Evolutionary conservation across 2,888 invertebrate species (phyloP).

Genomic region (Arctia plantaginis): DNA sequence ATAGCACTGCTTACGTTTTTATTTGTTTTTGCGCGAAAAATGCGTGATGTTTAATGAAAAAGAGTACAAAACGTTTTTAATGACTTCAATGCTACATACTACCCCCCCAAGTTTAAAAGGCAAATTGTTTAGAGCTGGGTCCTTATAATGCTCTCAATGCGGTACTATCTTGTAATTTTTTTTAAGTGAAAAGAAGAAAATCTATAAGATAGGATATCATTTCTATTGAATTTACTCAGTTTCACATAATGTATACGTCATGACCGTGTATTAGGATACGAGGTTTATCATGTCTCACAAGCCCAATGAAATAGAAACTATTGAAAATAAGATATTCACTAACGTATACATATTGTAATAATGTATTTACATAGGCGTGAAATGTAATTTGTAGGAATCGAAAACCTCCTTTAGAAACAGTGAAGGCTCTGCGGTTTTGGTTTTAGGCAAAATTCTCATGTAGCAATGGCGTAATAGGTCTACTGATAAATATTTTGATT

Average conservation of each 20-base stretch:
- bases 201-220: too few relatives aligned
- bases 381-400: conserved; percentile 43
- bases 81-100: too few relatives aligned
- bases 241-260: conserved; percentile 21
- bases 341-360: conserved; percentile 31
- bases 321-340: conserved; percentile 47
- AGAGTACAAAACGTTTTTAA: too few relatives aligned
- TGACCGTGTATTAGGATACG: conserved; percentile 33
- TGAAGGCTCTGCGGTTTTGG: conserved; percentile 40
- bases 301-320: conserved; percentile 44
- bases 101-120: too few relatives aligned
- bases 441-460: conserved; percentile 9
- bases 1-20: too few relatives aligned
- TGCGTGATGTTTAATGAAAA: too few relatives aligned
- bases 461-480: neutral
- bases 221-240: conserved; percentile 30
- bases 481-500: neutral
- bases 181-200: too few relatives aligned
- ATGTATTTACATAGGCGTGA: conserved; percentile 29
- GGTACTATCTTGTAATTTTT: too few relatives aligned
- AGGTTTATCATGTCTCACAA: conserved; percentile 41
- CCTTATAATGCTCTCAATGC: too few relatives aligned
- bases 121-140: too few relatives aligned
- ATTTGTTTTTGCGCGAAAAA: too few relatives aligned
- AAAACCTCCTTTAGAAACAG: conserved; percentile 30